Evolutionary conservation across 2,113 vertebrate species (phyloP).

Genomic region (Aegypius monachus): DNA sequence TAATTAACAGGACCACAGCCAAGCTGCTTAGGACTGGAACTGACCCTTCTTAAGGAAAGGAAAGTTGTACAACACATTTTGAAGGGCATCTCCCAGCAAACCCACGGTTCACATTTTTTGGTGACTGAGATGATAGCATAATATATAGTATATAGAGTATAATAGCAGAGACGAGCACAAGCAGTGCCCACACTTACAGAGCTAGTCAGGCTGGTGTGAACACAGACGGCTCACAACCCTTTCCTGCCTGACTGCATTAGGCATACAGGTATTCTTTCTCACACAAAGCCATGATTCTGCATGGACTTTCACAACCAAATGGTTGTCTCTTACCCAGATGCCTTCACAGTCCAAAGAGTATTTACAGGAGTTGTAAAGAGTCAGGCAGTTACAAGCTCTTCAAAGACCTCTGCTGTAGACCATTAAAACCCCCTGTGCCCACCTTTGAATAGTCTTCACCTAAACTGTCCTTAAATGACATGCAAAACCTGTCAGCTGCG

Average conservation of each 20-base stretch:
- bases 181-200: background rate
- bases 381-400: background rate
- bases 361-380: background rate
- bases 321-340: background rate
- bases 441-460: background rate
- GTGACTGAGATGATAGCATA: background rate
- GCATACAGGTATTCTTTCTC: background rate
- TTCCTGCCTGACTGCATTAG: background rate
- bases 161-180: background rate
- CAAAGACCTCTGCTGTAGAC: background rate
- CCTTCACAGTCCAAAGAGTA: background rate
- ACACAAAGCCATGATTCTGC: background rate
- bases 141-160: no score
- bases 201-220: background rate
- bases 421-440: background rate
- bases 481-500: background rate
- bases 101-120: background rate
- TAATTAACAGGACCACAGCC: slow-evolving; percentile 29
- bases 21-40: slow-evolving; percentile 17
- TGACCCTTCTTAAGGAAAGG: slow-evolving; percentile 17
- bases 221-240: background rate
- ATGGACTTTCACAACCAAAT: background rate
- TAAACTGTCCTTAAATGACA: background rate
- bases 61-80: background rate
- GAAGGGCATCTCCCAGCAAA: background rate